Base-by-base conservation (phyloP, 2,888 invertebrate genomes). In the Drosophila testacea region DNA sequence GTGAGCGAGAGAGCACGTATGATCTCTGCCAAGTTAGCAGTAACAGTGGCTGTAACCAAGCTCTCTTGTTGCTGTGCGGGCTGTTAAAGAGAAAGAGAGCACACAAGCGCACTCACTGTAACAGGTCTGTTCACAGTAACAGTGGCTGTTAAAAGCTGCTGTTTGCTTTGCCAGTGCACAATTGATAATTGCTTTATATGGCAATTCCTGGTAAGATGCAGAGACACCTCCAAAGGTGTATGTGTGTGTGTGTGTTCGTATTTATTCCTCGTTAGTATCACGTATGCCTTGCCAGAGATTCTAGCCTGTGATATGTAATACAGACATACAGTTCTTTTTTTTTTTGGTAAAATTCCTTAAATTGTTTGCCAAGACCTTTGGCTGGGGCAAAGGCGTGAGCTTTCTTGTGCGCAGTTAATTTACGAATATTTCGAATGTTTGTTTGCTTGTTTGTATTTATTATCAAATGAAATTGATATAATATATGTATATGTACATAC, bases 331-430 rank as follows among this genome's bases (percentile, higher is more conserved):
- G 55, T 32, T 32, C 3, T 72, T 27, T 41, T 16, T 39, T 52
- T 46, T 48, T 65, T 57, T 39, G 69, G 38, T 48, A 34, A 71
- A 73, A 76, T 76, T 77, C 76, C 76, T 76, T 69, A 76, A 69
- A 76, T 76, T 73, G 76, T 76, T 77, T 73, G 76, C 69, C 59
- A 59, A 77, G 77, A 77, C 76, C 76, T 76, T 77, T 76, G 76
- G 56, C 73, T 50, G 39, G 50, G 52, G 30, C 63, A 61, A 64
- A 63, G 54, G 64, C 77, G 64, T 77, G 73, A 61, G 64, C 68
- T 78, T 68, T 77, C 69, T 65, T 65, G 36, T 73, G 73, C 69
- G 73, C 69, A 69, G 65, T 79, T 64, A 76, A 73, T 64, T 79
- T 62, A 62, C 55, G 54, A 56, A 65, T 61, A 56, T 68, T 72